phyloP scores from a whole-genome alignment of 1,140 invertebrate species.

The Helicoverpa zea region DNA sequence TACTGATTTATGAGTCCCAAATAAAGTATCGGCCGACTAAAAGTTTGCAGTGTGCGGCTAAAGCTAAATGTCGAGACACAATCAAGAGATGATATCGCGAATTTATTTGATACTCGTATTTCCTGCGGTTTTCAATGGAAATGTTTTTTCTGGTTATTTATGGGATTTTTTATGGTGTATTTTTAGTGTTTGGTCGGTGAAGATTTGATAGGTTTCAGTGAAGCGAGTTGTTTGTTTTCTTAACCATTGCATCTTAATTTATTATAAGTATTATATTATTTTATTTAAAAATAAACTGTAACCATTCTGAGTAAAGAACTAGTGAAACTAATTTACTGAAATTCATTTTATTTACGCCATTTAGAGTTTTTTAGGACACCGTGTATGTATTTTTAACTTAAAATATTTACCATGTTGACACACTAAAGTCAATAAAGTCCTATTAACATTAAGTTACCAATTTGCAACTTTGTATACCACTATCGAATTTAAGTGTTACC shows the following conservation, averaged over 20 bases:
- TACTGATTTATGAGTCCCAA: no score
- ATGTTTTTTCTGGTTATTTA: not conserved
- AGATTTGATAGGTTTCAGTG: not conserved
- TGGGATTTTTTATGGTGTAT: not conserved
- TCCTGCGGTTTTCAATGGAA: not conserved
- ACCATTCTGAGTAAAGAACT: no score
- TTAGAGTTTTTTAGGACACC: no score
- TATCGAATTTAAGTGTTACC: constrained; percentile 41
- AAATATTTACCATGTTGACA: constrained; percentile 33
- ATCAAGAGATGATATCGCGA: constrained; percentile 25
- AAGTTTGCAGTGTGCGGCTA: no score
- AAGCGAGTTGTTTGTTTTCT: not conserved
- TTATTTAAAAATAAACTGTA: no score
- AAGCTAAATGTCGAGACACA: constrained; percentile 18
- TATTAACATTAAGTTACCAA: constrained; percentile 29
- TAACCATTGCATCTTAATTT: no score
- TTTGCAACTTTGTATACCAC: constrained; percentile 9
- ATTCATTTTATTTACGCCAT: no score
- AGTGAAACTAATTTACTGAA: no score
- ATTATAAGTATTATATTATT: no score
- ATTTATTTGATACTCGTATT: constrained; percentile 30
- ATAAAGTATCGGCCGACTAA: no score
- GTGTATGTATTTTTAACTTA: constrained; percentile 11
- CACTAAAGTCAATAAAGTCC: not conserved
- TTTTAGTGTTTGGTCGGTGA: not conserved